Conservation (phyloP, 1,140 invertebrate genomes). For the Aphaenogaster rudis region DNA sequence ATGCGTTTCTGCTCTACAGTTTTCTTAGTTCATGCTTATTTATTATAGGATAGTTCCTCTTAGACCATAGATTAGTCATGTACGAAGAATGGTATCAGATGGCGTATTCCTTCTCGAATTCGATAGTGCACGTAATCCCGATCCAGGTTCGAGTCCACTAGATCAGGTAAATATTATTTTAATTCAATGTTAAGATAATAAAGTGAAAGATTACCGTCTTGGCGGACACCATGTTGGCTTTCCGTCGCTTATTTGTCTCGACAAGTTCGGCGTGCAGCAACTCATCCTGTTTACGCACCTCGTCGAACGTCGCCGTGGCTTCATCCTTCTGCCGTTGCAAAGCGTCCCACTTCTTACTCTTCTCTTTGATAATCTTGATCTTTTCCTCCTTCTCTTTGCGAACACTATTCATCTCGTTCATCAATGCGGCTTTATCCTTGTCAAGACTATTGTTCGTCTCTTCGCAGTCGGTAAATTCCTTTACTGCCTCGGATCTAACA, state of each 20-base stretch:
- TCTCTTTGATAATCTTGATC: conserved; percentile 88
- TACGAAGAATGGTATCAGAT: no score
- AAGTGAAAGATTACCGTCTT: conserved; percentile 77
- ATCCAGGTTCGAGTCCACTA: no score
- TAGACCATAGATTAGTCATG: no score
- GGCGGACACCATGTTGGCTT: conserved; percentile 87
- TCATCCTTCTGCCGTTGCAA: conserved; percentile 83
- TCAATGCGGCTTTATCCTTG: conserved; percentile 87
- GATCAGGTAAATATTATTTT: no score
- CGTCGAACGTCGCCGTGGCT: conserved; percentile 87
- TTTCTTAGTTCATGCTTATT: no score
- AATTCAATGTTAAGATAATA: conserved; percentile 12
- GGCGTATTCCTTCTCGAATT: no score
- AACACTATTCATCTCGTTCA: conserved; percentile 87
- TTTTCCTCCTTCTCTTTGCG: conserved; percentile 87
- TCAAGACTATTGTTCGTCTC: conserved; percentile 87
- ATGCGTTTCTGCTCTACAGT: no score
- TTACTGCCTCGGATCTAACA: conserved; percentile 83
- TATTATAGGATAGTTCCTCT: no score
- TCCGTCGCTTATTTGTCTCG: conserved; percentile 90
- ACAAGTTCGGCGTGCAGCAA: conserved; percentile 89
- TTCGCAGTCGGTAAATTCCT: conserved; percentile 86
- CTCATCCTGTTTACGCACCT: conserved; percentile 89
- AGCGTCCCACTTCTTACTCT: conserved; percentile 86
- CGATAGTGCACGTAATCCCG: no score